Evolutionary conservation across 2,797 vertebrate genomes (phyloP), one percentile per base, ranked within the genome.

Genomic region (Tauraco hartlaubi): DNA sequence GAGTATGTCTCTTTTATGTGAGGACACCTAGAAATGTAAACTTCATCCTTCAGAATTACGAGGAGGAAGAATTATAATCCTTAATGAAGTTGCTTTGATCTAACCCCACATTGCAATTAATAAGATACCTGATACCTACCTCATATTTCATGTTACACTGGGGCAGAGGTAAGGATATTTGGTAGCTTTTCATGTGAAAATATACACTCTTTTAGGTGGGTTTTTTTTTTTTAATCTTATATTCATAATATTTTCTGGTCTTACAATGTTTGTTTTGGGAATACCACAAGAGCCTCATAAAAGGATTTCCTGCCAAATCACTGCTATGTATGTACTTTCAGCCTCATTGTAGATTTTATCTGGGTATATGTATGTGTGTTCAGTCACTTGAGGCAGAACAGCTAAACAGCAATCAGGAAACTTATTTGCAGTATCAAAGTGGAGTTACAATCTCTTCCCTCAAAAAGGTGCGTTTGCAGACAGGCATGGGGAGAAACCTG

Each of bases 231-330:
- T 37, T 3, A 39, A 66, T 90, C 61, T 76, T 79, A 25, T 37
- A 81, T 66, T 82, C 18, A 6, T 64, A 80, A 74, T 35, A 72
- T 63, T 92, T 94, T 92, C 61, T 90, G 72, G 75, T 74, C 28
- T 91, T 58, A 43, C 11, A 80, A 9, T 71, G 43, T 77, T 94
- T 96, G 56, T 83, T 96, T 92, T 91, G 87, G 68, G 37, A 77
- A 80, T 80, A 88, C 72, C 85, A 88, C 75, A 87, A 82, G 41
- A 88, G 35, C 35, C 37, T 51, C 58, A 71, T 78, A 48, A 78
- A 91, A 92, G 17, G 20, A 78, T 94, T 85, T 92, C 11, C n/a
- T 90, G 72, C 64, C 89, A 93, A 93, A 85, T 96, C 43, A 37
- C 54, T 78, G 48, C 54, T 92, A 9, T 63, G 41, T 43, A 33